These are phyloP conservation scores for Andrena bicolor DNA, from an alignment of 2,888 invertebrate genomes.

Conservation along the genomic window DNA sequence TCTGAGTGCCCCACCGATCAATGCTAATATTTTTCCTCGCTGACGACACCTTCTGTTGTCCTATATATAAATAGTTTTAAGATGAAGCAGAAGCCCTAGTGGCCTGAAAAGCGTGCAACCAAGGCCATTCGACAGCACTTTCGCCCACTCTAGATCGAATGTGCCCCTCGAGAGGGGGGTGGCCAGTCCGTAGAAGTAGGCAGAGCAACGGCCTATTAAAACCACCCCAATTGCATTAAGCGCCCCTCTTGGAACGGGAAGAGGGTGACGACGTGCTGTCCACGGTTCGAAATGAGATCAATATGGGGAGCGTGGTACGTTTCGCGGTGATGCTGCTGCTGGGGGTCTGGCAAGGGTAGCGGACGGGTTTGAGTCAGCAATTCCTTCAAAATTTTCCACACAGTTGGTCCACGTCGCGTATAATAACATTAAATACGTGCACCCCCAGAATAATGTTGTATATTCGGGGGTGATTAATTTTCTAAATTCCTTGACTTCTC, in stretches of 20 bases:
- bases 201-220: constrained; percentile 59
- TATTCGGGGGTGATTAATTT: too few relatives aligned
- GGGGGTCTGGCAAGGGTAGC: neutral
- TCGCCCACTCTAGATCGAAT: neutral
- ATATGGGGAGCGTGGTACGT: constrained; percentile 47
- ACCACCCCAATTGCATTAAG: constrained; percentile 66
- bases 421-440: too few relatives aligned
- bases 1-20: too few relatives aligned
- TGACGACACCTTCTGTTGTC: too few relatives aligned
- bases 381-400: neutral
- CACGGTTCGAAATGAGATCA: constrained; percentile 62
- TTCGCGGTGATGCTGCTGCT: constrained; percentile 1
- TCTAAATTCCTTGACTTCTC: too few relatives aligned
- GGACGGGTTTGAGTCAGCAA: neutral
- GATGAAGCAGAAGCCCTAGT: neutral
- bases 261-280: constrained; percentile 49
- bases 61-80: neutral
- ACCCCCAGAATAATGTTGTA: too few relatives aligned
- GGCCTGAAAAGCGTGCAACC: neutral
- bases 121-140: neutral
- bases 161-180: neutral
- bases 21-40: too few relatives aligned
- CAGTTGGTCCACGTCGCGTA: neutral
- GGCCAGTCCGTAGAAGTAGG: neutral
- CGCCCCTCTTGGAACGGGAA: constrained; percentile 41